Conservation (phyloP, 1,140 invertebrate species). For the Papilio xuthus region DNA sequence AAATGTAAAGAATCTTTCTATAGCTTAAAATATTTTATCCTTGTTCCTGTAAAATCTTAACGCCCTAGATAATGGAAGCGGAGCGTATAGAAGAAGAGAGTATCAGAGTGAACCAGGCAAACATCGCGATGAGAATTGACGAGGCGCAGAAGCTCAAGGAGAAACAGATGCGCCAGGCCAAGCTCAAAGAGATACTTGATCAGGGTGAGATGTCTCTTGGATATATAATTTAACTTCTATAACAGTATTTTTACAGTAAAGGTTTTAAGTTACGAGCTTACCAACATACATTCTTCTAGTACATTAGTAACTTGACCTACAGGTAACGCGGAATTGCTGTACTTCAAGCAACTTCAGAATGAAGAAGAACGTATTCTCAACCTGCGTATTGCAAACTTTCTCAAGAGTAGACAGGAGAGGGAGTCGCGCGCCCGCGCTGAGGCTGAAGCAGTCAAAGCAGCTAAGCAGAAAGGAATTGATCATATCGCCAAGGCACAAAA, state of each 20-base stretch:
- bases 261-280: no score
- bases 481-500: constrained; percentile 78
- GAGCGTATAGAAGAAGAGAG: constrained; percentile 86
- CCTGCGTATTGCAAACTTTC: constrained; percentile 70
- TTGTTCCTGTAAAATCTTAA: not conserved
- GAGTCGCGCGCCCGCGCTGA: constrained; percentile 68
- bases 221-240: not conserved
- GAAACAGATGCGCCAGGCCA: constrained; percentile 63
- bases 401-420: constrained; percentile 69
- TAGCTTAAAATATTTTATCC: no score
- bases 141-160: constrained; percentile 75
- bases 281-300: no score
- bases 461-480: constrained; percentile 77
- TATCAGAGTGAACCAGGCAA: constrained; percentile 82
- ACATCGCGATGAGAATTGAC: constrained; percentile 76
- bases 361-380: constrained; percentile 76
- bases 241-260: no score
- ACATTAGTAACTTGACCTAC: not conserved
- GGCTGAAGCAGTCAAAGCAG: constrained; percentile 69
- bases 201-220: constrained; percentile 56
- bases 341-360: constrained; percentile 75
- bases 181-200: constrained; percentile 74
- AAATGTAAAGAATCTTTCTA: no score
- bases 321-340: constrained; percentile 76
- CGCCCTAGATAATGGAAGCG: constrained; percentile 81